Conservation (phyloP, 2,113 vertebrate genomes). For the Neogobius melanostomus region DNA sequence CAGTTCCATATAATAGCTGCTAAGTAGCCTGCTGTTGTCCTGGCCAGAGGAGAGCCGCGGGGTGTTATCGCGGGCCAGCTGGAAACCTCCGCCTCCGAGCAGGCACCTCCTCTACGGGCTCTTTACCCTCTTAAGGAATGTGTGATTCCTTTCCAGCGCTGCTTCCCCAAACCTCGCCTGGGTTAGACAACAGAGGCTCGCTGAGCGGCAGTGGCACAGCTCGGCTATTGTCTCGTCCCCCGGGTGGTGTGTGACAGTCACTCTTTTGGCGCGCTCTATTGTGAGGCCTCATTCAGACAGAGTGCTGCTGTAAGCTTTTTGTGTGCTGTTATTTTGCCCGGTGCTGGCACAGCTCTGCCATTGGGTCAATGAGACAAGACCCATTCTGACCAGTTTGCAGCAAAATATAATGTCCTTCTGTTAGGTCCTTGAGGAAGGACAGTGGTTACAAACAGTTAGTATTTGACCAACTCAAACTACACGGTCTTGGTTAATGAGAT, state of each 20-base stretch:
- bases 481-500: neutral
- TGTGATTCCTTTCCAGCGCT: conserved; percentile 73
- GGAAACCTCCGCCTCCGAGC: conserved; percentile 56
- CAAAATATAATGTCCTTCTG: neutral
- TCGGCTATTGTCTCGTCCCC: conserved; percentile 63
- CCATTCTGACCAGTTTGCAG: conserved; percentile 40
- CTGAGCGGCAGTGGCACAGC: conserved; percentile 61
- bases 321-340: conserved; percentile 63
- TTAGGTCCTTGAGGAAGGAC: neutral
- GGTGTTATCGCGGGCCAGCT: conserved; percentile 63
- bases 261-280: conserved; percentile 64
- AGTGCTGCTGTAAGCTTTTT: conserved; percentile 62
- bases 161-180: conserved; percentile 52
- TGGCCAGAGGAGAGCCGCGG: conserved; percentile 60
- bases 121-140: conserved; percentile 74
- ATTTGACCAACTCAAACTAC: neutral
- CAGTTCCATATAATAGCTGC: conserved; percentile 62
- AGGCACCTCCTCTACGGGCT: conserved; percentile 55
- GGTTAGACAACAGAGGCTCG: conserved; percentile 54
- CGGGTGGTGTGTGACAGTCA: conserved; percentile 62
- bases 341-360: conserved; percentile 51
- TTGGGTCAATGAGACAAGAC: conserved; percentile 54
- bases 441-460: neutral
- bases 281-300: conserved; percentile 60
- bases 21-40: conserved; percentile 57